Conservation (phyloP, 2,113 vertebrate genomes). For the Crypturellus undulatus region DNA sequence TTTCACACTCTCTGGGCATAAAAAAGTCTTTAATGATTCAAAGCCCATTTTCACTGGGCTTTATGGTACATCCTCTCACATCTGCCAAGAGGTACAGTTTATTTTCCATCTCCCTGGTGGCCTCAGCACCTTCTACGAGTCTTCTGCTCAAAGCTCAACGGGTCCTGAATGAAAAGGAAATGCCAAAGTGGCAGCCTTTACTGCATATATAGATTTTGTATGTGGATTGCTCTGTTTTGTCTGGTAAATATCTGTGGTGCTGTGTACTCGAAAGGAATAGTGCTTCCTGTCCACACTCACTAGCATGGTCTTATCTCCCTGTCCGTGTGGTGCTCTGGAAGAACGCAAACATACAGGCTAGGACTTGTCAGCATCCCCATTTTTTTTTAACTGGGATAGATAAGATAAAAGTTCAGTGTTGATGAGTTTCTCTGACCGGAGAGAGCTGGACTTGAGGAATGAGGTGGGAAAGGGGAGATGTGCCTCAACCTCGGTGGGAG, state of each 20-base stretch:
- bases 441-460: neutral
- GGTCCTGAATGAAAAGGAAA: neutral
- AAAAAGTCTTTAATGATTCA: neutral
- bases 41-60: neutral
- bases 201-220: neutral
- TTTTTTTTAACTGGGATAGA: neutral
- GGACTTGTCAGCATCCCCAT: neutral
- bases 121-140: neutral
- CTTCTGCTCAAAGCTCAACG: neutral
- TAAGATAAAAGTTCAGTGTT: neutral
- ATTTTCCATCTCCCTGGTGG: neutral
- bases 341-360: neutral
- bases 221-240: neutral
- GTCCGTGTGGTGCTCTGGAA: neutral
- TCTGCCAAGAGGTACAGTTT: neutral
- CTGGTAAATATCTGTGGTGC: neutral
- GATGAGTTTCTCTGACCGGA: neutral
- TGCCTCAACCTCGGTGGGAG: neutral
- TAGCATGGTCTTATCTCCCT: rapidly evolving
- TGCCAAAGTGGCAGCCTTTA: neutral
- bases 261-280: no score
- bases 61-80: neutral
- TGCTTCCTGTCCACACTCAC: neutral
- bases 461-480: rapidly evolving
- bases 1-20: neutral